phyloP scores from a whole-genome alignment of 2,113 vertebrate genomes.

The Catagonus wagneri region DNA sequence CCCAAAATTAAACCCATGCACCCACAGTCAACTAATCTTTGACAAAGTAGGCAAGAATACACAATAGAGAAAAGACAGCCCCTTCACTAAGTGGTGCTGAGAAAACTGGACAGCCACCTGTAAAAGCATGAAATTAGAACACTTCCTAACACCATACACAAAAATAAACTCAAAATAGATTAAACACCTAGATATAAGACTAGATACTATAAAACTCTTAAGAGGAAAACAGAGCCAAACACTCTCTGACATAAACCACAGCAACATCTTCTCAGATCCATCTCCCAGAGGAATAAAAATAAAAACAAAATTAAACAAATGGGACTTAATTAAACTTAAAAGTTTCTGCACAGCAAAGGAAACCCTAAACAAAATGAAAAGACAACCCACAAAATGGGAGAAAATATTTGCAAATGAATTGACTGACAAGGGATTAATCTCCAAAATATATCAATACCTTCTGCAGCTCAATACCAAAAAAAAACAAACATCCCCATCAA shows the following conservation, averaged over 20 bases:
- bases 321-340: not conserved
- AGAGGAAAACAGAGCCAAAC: not conserved
- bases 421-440: too few relatives aligned
- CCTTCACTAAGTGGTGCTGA: not conserved
- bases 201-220: not conserved
- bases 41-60: not conserved
- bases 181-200: not conserved
- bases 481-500: too few relatives aligned
- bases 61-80: not conserved
- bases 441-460: too few relatives aligned
- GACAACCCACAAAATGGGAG: not conserved
- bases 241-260: not conserved
- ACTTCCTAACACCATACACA: not conserved
- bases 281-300: not conserved
- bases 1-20: not conserved
- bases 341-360: not conserved
- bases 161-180: not conserved
- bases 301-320: not conserved
- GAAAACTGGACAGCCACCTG: not conserved
- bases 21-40: not conserved
- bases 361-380: not conserved
- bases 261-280: not conserved
- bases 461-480: too few relatives aligned
- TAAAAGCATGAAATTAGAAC: not conserved
- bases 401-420: too few relatives aligned